phyloP scores from a whole-genome alignment of 2,888 invertebrate species.

The Callimorpha dominula region DNA sequence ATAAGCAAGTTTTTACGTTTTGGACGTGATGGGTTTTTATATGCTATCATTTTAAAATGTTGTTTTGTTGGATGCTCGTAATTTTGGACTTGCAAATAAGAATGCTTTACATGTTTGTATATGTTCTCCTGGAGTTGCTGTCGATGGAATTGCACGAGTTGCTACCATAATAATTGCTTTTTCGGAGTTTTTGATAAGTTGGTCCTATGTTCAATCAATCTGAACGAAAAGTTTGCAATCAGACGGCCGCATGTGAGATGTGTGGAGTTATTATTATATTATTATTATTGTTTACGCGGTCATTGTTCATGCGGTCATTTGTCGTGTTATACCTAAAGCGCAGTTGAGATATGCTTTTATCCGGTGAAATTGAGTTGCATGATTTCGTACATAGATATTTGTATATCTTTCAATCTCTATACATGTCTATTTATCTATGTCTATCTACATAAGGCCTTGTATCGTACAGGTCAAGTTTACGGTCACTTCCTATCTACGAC shows the following conservation, averaged over 20 bases:
- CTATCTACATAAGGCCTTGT: neutral
- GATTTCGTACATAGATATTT: neutral
- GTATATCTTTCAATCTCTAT: neutral
- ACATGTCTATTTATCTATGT: neutral
- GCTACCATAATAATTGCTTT: too few species aligned
- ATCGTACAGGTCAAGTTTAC: neutral
- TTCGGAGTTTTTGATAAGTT: too few species aligned
- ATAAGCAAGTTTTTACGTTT: conserved; percentile 48
- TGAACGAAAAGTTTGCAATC: too few species aligned
- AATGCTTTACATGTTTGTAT: neutral
- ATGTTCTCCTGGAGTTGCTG: neutral
- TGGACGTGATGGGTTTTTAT: conserved; percentile 49
- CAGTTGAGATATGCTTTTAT: too few species aligned
- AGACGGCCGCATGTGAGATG: too few species aligned
- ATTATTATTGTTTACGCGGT: too few species aligned
- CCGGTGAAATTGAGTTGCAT: neutral
- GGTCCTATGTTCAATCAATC: too few species aligned
- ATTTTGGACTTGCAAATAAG: conserved; percentile 4
- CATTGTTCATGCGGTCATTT: too few species aligned
- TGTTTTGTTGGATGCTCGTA: conserved; percentile 9
- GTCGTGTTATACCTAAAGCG: too few species aligned
- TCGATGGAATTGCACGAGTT: too few species aligned
- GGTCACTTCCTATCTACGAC: neutral
- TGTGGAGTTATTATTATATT: too few species aligned
- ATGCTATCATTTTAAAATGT: conserved; percentile 46